Conservation (phyloP, 2,797 vertebrate species). For the Meda fulgida region DNA sequence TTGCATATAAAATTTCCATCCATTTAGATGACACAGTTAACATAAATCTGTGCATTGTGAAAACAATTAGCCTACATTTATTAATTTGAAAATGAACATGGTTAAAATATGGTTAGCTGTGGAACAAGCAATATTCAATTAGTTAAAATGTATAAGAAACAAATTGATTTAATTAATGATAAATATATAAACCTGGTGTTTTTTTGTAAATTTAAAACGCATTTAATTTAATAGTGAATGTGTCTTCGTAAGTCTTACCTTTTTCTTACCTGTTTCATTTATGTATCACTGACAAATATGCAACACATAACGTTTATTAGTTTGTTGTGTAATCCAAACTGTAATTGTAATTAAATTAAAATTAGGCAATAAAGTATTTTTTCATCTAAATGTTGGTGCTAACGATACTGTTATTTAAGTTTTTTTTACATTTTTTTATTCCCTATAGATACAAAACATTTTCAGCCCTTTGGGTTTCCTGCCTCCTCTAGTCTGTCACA, state of each 20-base stretch:
- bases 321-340: neutral
- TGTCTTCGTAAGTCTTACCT: neutral
- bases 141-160: neutral
- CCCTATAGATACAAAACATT: conserved; percentile 19
- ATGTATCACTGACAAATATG: neutral
- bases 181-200: neutral
- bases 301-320: neutral
- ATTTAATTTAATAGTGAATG: neutral
- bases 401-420: neutral
- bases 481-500: conserved; percentile 62
- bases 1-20: too few species aligned
- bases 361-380: neutral
- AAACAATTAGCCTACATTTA: too few species aligned
- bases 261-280: neutral
- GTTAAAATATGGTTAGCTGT: neutral
- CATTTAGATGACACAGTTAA: too few species aligned
- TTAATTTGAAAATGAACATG: too few species aligned
- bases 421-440: neutral
- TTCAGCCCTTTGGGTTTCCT: conserved; percentile 19
- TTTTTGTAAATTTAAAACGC: neutral
- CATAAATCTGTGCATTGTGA: neutral
- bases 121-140: neutral
- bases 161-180: neutral
- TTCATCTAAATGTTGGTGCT: neutral
- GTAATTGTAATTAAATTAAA: neutral